Evolutionary conservation across 2,888 invertebrate genomes (phyloP), one percentile per base, ranked within the genome.

Genomic region (Rotaria socialis): DNA sequence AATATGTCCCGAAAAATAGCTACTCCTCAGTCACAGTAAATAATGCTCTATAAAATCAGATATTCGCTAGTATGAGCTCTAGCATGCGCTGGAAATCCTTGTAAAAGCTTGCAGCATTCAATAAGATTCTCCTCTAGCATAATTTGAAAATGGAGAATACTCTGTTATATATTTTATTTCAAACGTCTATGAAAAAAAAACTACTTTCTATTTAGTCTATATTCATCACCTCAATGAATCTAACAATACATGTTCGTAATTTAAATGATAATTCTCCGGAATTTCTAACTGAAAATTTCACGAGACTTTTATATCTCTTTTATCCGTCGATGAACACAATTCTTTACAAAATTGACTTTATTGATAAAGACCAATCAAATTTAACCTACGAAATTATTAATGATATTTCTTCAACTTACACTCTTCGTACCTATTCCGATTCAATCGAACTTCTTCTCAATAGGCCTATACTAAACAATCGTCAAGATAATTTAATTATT

Each of bases 261-360:
- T 80, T 80, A n/a, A 80, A 80, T n/a, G 80, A 80, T 80, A 80
- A 80, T 47, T 19, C 80, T 14, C 47, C 80, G 4, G 4, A 80
- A 47, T 80, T 80, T 47, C 19, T 67, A 67, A 35, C 14, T 7
- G n/a, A 80, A 24, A 80, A 80, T 47, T n/a, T n/a, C 0, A 80
- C 80, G 8, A 43, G 47, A 47, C n/a, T 80, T 10, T 10, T n/a
- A 2, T 80, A 47, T 80, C 47, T 80, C 4, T 47, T 11, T 80
- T 80, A 43, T 80, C 80, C 80, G 47, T n/a, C 4, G 16, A n/a
- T 80, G 0, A 43, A 80, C 22, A 43, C 43, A 80, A 80, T 24
- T 8, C 11, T 80, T 8, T 80, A 80, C 24, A 80, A 24, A n/a
- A 47, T 80, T n/a, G 11, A 43, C 24, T 47, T 8, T n/a, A 80